Base-by-base conservation (phyloP, 2,797 vertebrate genomes). In the Vespertilio murinus region DNA sequence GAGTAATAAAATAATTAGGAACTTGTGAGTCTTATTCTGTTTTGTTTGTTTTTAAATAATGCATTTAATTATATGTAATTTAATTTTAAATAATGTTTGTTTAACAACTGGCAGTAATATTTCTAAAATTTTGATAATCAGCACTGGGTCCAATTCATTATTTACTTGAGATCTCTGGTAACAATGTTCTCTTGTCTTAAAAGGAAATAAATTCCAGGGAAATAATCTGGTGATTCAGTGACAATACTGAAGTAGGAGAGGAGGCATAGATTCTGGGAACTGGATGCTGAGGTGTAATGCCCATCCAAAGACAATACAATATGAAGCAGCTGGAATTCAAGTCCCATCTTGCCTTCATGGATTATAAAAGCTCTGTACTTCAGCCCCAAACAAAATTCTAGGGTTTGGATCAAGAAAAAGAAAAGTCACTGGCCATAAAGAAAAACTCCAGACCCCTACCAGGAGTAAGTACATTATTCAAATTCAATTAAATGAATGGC, bases 81-180 rank as follows among this genome's bases (percentile, higher is more conserved):
- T 87, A 87, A 56, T 85, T 65, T 90, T 90, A 54, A 47, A 83
- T 33, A 79, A 80, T 83, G 22, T 84, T 28, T 96, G 13, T 79
- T 64, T 84, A 88, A 88, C 12, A 42, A 59, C 11, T 38, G 30
- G 5, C 22, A 77, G 38, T 59, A 56, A 52, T 90, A 69, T 78
- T 61, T 25, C 14, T 78, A 74, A 90, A 61, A 61, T 59, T 79
- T 90, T 79, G 54, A 73, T 5, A 16, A 42, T 12, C 71, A 47
- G 5, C 16, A 18, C 28, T 74, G 33, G 23, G 5, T 83, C 40
- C 33, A 90, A 33, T 10, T 82, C 10, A 67, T 45, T 61, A 30
- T 35, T 38, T 35, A 42, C 56, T 83, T 93, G 28, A 78, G 42
- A 69, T 69, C 5, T 45, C 11, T 61, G n/a, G 23, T 42, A n/a